Evolutionary conservation across 2,113 vertebrate species (phyloP), one percentile per base, ranked within the genome.

Genomic region (Pelusios castaneus): DNA sequence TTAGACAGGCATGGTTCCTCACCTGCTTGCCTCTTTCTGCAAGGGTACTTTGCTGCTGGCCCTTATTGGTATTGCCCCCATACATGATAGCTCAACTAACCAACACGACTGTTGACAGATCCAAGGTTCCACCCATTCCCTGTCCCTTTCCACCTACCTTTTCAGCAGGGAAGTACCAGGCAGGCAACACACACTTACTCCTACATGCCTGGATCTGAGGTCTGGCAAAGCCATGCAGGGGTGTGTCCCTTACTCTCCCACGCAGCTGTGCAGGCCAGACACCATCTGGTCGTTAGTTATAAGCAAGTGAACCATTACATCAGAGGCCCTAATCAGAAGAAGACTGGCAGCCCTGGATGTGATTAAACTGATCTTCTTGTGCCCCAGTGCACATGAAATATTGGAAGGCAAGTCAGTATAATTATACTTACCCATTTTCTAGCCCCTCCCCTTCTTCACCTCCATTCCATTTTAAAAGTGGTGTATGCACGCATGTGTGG

Each of bases 71-170:
- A 34, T 12, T 14, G 1, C 60, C 58, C 14, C 31, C 60, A 19
- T 52, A 52, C 63, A 38, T n/a, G n/a, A 31, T 5, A 5, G 0
- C 0, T 76, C 27, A 80, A 25, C 2, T 5, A n/a, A 38, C 10
- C 29, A 4, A 5, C 31, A 38, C 5, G 0, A 19, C 31, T 60
- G 8, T 0, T 0, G 55, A 5, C 0, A 0, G 51, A 34, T 80
- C 41, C 70, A 1, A 86, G 56, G 51, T 89, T 92, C 79, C 16
- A 4, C 25, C 5, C 8, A 0, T 79, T 77, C 54, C 5, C 84
- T 54, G 87, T 49, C 2, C 0, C 4, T 60, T 10, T 80, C 89
- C 55, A 60, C 4, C 11, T 54, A n/a, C 0, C 0, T 11, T 90
- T 67, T 79, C 60, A 86, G 63, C 77, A 47, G 34, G 49, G 91